Evolutionary conservation across 2,113 vertebrate genomes (phyloP).

Genomic region (Ptyas mucosa): DNA sequence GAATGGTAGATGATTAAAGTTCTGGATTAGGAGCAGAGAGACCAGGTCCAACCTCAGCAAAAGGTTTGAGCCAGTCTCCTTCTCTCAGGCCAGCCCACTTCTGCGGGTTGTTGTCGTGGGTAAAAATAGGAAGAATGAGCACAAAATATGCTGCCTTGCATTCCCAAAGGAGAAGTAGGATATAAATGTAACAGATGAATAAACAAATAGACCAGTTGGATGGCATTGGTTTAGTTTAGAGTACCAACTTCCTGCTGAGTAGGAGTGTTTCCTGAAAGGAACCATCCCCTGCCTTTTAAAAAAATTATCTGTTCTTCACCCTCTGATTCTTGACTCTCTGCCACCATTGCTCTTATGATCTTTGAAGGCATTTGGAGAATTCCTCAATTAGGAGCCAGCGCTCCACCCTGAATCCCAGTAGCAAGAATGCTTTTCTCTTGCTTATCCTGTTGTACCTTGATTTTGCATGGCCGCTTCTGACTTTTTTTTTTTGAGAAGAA

Average conservation of each 20-base stretch:
- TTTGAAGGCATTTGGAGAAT: not conserved
- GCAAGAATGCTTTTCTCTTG: not conserved
- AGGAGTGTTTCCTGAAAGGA: not conserved
- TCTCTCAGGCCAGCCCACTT: not conserved
- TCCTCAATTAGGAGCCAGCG: not conserved
- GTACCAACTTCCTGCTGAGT: not conserved
- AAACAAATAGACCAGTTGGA: not conserved
- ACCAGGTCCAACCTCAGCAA: not conserved
- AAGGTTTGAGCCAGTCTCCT: not conserved
- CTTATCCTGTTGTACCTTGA: not conserved
- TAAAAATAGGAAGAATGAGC: not conserved
- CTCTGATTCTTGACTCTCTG: not conserved
- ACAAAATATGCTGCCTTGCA: not conserved
- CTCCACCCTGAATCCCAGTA: not conserved
- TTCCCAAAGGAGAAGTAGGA: not conserved
- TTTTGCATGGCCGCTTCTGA: not conserved
- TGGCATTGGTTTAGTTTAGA: not conserved
- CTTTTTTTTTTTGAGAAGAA: not conserved
- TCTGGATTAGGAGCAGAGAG: not conserved
- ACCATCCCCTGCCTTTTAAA: not conserved
- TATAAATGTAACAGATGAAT: not conserved
- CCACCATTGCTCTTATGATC: not conserved
- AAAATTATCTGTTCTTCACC: not conserved
- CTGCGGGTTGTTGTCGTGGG: not conserved
- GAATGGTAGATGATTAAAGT: not conserved